Evolutionary conservation across 2,797 vertebrate genomes (phyloP).

Genomic region (Hafferia zeledoni): DNA sequence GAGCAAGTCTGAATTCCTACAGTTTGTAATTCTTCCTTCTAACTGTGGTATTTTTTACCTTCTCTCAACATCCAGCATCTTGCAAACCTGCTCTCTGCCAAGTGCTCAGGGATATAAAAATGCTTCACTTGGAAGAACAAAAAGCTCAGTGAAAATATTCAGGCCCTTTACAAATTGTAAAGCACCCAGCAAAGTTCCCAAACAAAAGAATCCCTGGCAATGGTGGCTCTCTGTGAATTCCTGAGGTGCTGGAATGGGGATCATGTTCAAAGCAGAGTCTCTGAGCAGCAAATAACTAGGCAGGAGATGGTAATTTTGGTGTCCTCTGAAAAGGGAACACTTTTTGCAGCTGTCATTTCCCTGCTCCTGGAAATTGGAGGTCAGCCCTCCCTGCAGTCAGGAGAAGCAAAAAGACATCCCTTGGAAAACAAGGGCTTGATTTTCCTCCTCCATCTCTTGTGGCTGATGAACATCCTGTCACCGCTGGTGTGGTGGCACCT

Average conservation of each 20-base stretch:
- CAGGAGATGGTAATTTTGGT: conserved; percentile 11
- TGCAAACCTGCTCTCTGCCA: background rate
- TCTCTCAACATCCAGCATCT: background rate
- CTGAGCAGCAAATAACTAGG: background rate
- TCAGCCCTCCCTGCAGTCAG: background rate
- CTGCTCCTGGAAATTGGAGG: conserved; percentile 23
- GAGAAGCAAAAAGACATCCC: background rate
- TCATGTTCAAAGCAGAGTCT: background rate
- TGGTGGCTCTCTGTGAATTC: background rate
- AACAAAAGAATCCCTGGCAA: conserved; percentile 10
- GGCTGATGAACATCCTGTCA: conserved; percentile 18
- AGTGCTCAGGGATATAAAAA: background rate
- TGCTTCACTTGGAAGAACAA: background rate
- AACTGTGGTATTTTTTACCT: background rate
- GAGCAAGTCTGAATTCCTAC: background rate
- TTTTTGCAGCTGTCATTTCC: conserved; percentile 39
- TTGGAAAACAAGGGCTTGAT: background rate
- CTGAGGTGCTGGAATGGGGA: conserved; percentile 1
- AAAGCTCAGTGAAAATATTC: background rate
- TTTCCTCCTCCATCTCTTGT: conserved; percentile 20
- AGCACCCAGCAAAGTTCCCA: background rate
- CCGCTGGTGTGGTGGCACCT: conserved; percentile 34
- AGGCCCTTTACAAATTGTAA: background rate
- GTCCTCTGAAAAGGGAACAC: background rate
- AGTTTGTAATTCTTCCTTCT: background rate